Evolutionary conservation across 2,113 vertebrate genomes (phyloP), one percentile per base, ranked within the genome.

Genomic region (Barbus barbus): DNA sequence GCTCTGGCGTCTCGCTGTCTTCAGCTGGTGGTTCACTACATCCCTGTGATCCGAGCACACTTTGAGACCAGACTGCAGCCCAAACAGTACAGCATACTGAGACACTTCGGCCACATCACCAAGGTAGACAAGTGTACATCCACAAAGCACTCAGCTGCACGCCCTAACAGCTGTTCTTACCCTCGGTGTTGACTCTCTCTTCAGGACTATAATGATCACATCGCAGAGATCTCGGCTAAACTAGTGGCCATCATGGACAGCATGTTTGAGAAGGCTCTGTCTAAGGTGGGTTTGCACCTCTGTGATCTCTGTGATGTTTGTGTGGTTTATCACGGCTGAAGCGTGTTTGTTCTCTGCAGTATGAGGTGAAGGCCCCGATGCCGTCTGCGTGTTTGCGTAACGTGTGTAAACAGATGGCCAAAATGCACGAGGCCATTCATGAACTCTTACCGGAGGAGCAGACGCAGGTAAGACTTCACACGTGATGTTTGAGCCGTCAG

Each of bases 201-300:
- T 38, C 93, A 99, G 98, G 98, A 99, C 92, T 99, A 99, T 92
- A 97, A 96, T 4, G 98, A 99, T 88, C 98, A 99, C 92, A 96
- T 99, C 86, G 93, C 97, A 36, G 98, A 99, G 91, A 97, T 99
- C 90, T 97, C 96, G 22, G 96, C 97, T 20, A 99, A 99, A 89
- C 96, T 99, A 75, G 98, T 99, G 91, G 97, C 97, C 88, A 99
- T 99, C 92, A 99, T 99, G 98, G 98, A 99, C 92, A 95, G 95
- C 82, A 92, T 98, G 89, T 99, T 97, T 91, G 98, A 99, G 93
- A 99, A 97, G 91, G 93, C 96, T 3, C 90, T 99, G 81, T 97
- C 96, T 16, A 99, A 98, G 96, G 98, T 99, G 93, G 94, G 73
- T 53, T 24, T 12, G 26, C 9, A 5, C 3, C 11, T 5, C 1